Percentiles rank a stretch among this genome's conserved stretches.
Evolutionary conservation across 1,140 invertebrate species (phyloP).

Genomic region (Drosophila micromelanica): DNA sequence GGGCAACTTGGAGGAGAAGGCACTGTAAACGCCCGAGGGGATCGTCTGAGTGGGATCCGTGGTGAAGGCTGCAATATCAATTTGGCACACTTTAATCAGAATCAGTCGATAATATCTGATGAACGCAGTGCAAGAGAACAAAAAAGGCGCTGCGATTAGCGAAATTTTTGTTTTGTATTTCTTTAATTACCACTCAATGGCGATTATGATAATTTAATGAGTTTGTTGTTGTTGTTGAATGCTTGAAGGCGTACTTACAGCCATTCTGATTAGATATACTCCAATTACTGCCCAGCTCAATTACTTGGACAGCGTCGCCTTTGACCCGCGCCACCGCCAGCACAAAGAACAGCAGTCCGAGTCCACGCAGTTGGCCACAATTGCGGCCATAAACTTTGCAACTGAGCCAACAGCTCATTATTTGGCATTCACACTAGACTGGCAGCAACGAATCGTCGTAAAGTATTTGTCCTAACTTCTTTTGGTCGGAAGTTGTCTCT

Average conservation of each 20-base stretch:
- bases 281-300: constrained; percentile 64
- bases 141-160: constrained; percentile 14
- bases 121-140: background rate
- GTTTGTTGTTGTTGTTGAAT: constrained; percentile 21
- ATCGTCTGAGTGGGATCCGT: constrained; percentile 85
- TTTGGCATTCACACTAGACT: background rate
- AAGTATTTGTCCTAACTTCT: constrained; percentile 34
- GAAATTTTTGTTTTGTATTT: background rate
- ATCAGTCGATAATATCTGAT: background rate
- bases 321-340: constrained; percentile 14
- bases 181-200: constrained; percentile 10
- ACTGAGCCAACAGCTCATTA: constrained; percentile 24
- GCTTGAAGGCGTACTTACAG: constrained; percentile 56
- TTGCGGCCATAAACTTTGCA: constrained; percentile 10
- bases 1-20: constrained; percentile 85
- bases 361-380: constrained; percentile 11
- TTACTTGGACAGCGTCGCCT: constrained; percentile 62
- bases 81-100: background rate
- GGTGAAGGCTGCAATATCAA: constrained; percentile 39
- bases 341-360: constrained; percentile 33
- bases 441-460: constrained; percentile 11
- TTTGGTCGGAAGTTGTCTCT: constrained; percentile 9
- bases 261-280: constrained; percentile 70
- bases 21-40: constrained; percentile 95
- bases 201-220: constrained; percentile 31